phyloP scores from a whole-genome alignment of 2,113 vertebrate species.

The Anarrhichthys ocellatus region DNA sequence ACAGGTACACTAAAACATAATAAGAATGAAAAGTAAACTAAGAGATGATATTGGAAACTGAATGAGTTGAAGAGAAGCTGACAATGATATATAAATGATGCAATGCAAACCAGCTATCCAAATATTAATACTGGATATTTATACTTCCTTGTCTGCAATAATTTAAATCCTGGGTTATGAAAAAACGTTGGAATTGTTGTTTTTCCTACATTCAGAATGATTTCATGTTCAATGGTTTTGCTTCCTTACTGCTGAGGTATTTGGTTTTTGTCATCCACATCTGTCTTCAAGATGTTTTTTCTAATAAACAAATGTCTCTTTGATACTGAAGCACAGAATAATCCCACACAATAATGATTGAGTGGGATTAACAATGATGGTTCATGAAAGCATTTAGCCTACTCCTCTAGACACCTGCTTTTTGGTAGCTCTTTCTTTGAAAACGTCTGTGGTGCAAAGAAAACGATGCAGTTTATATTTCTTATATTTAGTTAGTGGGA shows the following conservation, averaged over 20 bases:
- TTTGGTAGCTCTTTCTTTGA: neutral
- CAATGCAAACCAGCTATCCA: conserved; percentile 24
- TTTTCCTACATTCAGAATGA: neutral
- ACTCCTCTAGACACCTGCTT: neutral
- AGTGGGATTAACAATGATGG: too few relatives aligned
- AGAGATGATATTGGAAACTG: neutral
- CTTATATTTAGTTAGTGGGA: neutral
- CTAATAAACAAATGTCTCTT: conserved; percentile 6
- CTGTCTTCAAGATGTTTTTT: neutral
- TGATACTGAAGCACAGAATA: neutral
- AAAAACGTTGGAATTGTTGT: neutral
- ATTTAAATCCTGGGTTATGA: neutral
- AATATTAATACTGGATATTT: conserved; percentile 26
- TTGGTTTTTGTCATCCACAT: neutral
- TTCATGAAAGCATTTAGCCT: neutral
- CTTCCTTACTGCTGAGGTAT: neutral
- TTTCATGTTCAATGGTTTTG: neutral
- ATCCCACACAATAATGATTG: neutral
- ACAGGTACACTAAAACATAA: conserved; percentile 28
- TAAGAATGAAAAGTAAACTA: neutral
- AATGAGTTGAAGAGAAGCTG: neutral
- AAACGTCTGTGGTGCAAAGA: neutral
- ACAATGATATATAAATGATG: conserved; percentile 13
- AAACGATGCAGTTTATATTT: neutral
- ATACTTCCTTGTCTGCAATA: neutral